Conservation (phyloP, 2,888 invertebrate species). For the Antheraea yamamai region DNA sequence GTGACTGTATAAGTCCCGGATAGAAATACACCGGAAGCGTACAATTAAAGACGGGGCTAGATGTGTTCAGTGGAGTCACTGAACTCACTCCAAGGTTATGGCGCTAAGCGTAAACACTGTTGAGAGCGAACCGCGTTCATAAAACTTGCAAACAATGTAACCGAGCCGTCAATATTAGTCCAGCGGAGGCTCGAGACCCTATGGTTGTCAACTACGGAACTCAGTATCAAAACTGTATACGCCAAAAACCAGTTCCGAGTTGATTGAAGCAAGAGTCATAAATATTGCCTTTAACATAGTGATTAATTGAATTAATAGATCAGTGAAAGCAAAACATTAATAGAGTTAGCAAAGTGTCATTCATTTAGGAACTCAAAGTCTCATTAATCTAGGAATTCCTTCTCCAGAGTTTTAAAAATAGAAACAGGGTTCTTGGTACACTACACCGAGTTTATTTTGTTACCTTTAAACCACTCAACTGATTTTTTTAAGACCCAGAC, state of each 20-base stretch:
- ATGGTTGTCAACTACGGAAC: neutral
- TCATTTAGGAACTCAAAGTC: too few relatives aligned
- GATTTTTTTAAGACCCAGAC: too few relatives aligned
- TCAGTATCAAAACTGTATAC: neutral
- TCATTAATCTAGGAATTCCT: too few relatives aligned
- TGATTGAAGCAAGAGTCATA: neutral
- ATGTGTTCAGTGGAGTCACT: slow-evolving; percentile 60
- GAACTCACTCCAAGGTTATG: slow-evolving; percentile 71
- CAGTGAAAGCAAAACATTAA: neutral
- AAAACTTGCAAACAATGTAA: slow-evolving; percentile 67
- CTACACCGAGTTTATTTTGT: too few relatives aligned
- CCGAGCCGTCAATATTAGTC: slow-evolving; percentile 64
- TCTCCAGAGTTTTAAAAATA: too few relatives aligned
- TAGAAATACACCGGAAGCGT: slow-evolving; percentile 70
- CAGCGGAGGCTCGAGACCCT: slow-evolving; percentile 21
- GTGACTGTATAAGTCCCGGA: slow-evolving; percentile 61
- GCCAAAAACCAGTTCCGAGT: neutral
- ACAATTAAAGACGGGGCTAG: slow-evolving; percentile 59
- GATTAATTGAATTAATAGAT: neutral
- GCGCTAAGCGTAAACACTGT: slow-evolving; percentile 58
- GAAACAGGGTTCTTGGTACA: too few relatives aligned
- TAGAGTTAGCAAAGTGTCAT: neutral
- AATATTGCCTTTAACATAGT: neutral
- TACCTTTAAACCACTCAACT: too few relatives aligned
- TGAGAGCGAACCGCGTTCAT: slow-evolving; percentile 61